A percentile compares a stretch with the other conserved stretches of the same genome.
These are phyloP conservation scores for Quadroppia sp. DNA, from an alignment of 2,888 invertebrate species.

Conservation along the genomic window DNA sequence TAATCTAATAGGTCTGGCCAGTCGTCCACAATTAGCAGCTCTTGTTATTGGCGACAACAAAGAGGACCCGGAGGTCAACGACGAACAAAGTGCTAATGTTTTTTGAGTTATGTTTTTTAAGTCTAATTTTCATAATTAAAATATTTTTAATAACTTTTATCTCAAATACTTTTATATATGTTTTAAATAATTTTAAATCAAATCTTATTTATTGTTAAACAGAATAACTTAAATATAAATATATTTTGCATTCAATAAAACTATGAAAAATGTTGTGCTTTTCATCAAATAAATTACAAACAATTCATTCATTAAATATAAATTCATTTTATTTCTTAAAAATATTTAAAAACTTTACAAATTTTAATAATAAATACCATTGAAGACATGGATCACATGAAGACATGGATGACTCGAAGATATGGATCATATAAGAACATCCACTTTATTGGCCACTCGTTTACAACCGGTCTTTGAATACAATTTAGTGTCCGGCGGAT, in stretches of 20 bases:
- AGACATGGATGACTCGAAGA: neutral
- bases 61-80: neutral
- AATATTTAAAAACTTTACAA: neutral
- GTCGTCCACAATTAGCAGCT: constrained; percentile 34
- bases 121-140: neutral
- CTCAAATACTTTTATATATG: neutral
- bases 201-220: constrained; percentile 6
- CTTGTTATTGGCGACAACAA: constrained; percentile 22
- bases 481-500: constrained; percentile 66
- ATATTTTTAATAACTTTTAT: neutral
- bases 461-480: constrained; percentile 88
- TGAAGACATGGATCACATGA: neutral
- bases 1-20: constrained; percentile 18
- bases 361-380: neutral
- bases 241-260: neutral
- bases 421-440: constrained; percentile 47
- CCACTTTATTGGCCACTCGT: constrained; percentile 69
- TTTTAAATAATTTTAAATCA: neutral
- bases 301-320: too few relatives aligned
- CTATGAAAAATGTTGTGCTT: constrained; percentile 1
- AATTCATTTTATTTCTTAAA: constrained; percentile 28
- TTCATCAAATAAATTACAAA: neutral
- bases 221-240: neutral
- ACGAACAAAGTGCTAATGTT: neutral
- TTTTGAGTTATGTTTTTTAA: neutral